Evolutionary conservation across 2,113 vertebrate genomes (phyloP).

Genomic region (Malurus cyaneus): DNA sequence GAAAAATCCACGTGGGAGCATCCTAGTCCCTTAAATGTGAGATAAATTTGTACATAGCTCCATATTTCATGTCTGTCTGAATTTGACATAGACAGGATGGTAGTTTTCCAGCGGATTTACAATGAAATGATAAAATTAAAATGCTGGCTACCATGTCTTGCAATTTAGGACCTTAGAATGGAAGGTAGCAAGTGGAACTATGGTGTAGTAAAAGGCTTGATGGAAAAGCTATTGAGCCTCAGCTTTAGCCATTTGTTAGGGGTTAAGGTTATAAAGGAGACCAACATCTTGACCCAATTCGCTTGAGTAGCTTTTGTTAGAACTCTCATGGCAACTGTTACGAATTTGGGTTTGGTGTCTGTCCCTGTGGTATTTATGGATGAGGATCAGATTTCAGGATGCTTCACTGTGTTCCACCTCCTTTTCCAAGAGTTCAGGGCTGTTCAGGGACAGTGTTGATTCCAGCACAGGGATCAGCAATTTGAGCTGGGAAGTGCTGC

Average conservation of each 20-base stretch:
- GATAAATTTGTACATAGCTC: slow-evolving; percentile 32
- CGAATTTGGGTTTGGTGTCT: neutral
- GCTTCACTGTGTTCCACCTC: neutral
- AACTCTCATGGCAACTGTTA: neutral
- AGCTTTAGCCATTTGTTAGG: neutral
- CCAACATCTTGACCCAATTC: neutral
- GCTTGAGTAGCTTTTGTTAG: neutral
- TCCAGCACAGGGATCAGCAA: neutral
- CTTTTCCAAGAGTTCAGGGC: neutral
- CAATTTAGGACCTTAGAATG: neutral
- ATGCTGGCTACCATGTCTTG: neutral
- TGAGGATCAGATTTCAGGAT: neutral
- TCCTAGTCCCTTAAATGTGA: slow-evolving; percentile 23
- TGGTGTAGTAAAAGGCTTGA: neutral
- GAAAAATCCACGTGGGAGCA: slow-evolving; percentile 16
- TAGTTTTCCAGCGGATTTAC: neutral
- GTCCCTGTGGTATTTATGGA: neutral
- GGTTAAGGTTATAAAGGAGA: neutral
- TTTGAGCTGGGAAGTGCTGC: neutral
- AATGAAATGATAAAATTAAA: neutral
- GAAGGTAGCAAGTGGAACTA: neutral
- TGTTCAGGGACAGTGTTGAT: neutral
- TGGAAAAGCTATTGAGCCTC: neutral
- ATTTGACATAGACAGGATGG: neutral
- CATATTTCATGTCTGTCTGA: neutral